Base-by-base conservation (phyloP, 2,888 invertebrate species). In the Teleogryllus oceanicus region DNA sequence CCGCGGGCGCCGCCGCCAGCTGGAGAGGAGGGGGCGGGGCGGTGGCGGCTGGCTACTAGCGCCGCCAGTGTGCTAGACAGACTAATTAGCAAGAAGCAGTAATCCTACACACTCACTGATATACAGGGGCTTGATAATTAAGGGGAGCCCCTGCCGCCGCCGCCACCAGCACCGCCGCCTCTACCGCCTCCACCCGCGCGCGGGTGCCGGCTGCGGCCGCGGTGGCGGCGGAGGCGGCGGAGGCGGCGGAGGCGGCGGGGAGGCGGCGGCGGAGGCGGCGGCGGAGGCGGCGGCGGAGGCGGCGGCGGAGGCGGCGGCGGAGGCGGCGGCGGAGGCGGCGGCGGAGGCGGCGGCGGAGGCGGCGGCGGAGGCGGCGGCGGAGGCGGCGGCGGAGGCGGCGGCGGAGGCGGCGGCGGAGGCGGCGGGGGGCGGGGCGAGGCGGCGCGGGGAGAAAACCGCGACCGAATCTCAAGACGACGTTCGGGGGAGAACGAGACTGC, bases 11-110 rank as follows among this genome's bases (percentile, higher is more conserved):
- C 21, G 78, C 21, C 50, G 78, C 13, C 11, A 21, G n/a, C n/a
- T 21, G 8, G 51, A 21, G 51, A 50, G 78, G 51, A 49, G n/a
- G 20, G 78, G 78, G 50, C 1, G 77, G 5, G 77, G 78, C 50
- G 78, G 78, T 21, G 78, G 21, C 21, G 21, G 50, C 78, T 51
- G 50, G 21, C 50, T 50, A 51, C 78, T 62, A 62, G 78, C 50
- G 78, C 78, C 78, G 62, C 62, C 62, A 62, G 16, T 62, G 62
- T n/a, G 62, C 62, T 62, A 80, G 80, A 80, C 80, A 80, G 80
- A 78, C 78, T 80, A 80, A 80, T 80, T 80, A 80, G 80, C 80
- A 80, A 78, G 80, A 78, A 80, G 78, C 80, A 76, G 80, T 80
- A 80, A 80, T 80, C 80, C 80, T 74, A 74, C 78, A 16, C 75